Percentiles rank a stretch among this genome's conserved stretches.
phyloP scores from a whole-genome alignment of 2,797 vertebrate genomes.

The Erethizon dorsatum region DNA sequence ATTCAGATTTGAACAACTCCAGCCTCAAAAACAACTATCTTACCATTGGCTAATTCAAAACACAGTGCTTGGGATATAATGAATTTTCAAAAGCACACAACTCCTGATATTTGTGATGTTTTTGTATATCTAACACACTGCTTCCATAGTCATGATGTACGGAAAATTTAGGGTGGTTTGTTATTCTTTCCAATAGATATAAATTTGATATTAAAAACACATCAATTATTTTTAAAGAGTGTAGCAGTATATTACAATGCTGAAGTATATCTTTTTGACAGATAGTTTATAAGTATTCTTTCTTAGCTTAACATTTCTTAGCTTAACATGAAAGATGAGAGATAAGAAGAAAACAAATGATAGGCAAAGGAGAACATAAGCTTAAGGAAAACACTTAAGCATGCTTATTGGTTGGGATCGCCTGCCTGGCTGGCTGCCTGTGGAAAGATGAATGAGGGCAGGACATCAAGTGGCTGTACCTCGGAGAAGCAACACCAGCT shows the following conservation, averaged over 20 bases:
- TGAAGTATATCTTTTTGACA: slow-evolving; percentile 3
- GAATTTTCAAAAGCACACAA: slow-evolving; percentile 52
- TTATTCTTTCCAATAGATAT: slow-evolving; percentile 38
- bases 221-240: slow-evolving; percentile 28
- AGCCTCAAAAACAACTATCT: background rate
- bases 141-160: background rate
- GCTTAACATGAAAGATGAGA: background rate
- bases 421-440: background rate
- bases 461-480: rapidly evolving
- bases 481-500: background rate
- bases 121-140: background rate
- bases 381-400: background rate
- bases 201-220: slow-evolving; percentile 26
- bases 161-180: background rate
- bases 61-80: background rate
- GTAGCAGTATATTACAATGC: slow-evolving; percentile 4
- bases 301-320: background rate
- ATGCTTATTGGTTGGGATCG: background rate
- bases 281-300: background rate
- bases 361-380: background rate
- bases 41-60: background rate
- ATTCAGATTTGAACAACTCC: slow-evolving; percentile 14
- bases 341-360: slow-evolving; percentile 27
- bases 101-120: background rate
- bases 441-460: background rate